These are phyloP conservation scores for Octodon degus DNA, from an alignment of 2,113 vertebrate genomes.

Conservation along the genomic window DNA sequence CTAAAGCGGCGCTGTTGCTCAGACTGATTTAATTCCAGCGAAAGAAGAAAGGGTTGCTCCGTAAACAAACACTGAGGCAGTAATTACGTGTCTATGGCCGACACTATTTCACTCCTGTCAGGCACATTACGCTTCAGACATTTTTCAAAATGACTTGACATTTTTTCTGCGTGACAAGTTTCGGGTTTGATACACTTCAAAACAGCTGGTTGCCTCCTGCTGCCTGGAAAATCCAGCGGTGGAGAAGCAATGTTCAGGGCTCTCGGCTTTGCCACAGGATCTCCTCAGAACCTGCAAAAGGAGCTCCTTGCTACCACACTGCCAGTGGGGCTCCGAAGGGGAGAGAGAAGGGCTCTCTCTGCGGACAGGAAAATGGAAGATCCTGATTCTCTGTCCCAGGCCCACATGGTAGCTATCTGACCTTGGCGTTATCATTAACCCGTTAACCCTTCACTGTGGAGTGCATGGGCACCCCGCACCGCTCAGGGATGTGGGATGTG, in stretches of 20 bases:
- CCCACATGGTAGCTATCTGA: background rate
- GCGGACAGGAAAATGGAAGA: background rate
- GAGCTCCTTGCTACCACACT: background rate
- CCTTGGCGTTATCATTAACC: background rate
- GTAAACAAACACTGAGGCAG: slow-evolving; percentile 74
- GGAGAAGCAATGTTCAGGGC: slow-evolving; percentile 26
- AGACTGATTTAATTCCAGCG: slow-evolving; percentile 67
- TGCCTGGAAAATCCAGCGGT: slow-evolving; percentile 57
- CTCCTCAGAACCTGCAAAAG: slow-evolving; percentile 30
- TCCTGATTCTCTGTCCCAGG: too few relatives aligned
- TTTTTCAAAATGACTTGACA: slow-evolving; percentile 81
- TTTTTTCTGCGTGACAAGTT: slow-evolving; percentile 74
- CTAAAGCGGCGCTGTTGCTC: too few relatives aligned
- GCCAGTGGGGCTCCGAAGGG: fast-evolving
- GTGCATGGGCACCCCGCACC: background rate
- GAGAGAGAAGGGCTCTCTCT: background rate
- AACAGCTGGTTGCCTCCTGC: slow-evolving; percentile 72
- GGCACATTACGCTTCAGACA: slow-evolving; percentile 65
- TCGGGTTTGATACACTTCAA: slow-evolving; percentile 74
- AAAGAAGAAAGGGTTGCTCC: slow-evolving; percentile 55
- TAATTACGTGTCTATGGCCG: slow-evolving; percentile 75
- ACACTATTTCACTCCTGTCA: slow-evolving; percentile 72
- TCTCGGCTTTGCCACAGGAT: slow-evolving; percentile 60
- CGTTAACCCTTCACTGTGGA: background rate
- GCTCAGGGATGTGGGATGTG: background rate